Evolutionary conservation across 1,140 invertebrate genomes (phyloP).

Genomic region (Harlomillsia oculata): DNA sequence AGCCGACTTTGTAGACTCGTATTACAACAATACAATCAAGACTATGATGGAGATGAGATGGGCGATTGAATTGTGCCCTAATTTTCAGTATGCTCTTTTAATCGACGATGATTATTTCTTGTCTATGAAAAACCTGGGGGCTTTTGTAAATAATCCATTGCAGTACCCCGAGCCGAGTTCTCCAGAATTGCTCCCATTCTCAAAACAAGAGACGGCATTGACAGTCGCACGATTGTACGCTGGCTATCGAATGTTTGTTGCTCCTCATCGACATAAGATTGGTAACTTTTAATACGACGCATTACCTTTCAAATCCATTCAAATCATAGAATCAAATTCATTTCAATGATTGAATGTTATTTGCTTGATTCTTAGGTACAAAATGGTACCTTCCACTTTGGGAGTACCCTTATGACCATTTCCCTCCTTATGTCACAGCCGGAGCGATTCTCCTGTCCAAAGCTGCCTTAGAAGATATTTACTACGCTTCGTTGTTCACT

Average conservation of each 20-base stretch:
- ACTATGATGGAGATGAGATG: conserved; percentile 80
- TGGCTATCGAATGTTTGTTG: conserved; percentile 66
- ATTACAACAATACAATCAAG: conserved; percentile 88
- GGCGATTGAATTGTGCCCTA: conserved; percentile 60
- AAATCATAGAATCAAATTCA: not conserved
- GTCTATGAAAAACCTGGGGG: conserved; percentile 71
- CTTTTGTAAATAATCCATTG: conserved; percentile 59
- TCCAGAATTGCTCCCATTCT: too few relatives aligned
- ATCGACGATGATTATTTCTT: conserved; percentile 89
- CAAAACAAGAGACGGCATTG: too few relatives aligned
- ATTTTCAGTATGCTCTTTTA: conserved; percentile 74
- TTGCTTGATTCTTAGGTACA: conserved; percentile 21
- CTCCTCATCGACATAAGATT: conserved; percentile 62
- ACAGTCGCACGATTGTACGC: conserved; percentile 51
- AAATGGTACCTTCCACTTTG: conserved; percentile 78
- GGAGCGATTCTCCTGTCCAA: conserved; percentile 66
- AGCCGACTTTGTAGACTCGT: conserved; percentile 67
- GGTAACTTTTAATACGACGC: conserved; percentile 46
- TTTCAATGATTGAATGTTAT: not conserved
- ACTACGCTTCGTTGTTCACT: conserved; percentile 63
- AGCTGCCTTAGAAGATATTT: conserved; percentile 59
- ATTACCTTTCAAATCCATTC: not conserved
- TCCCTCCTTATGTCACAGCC: conserved; percentile 82
- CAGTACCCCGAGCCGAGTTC: too few relatives aligned
- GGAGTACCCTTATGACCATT: conserved; percentile 77